phyloP scores from a whole-genome alignment of 2,888 invertebrate species.

The Terebella lapidaria region DNA sequence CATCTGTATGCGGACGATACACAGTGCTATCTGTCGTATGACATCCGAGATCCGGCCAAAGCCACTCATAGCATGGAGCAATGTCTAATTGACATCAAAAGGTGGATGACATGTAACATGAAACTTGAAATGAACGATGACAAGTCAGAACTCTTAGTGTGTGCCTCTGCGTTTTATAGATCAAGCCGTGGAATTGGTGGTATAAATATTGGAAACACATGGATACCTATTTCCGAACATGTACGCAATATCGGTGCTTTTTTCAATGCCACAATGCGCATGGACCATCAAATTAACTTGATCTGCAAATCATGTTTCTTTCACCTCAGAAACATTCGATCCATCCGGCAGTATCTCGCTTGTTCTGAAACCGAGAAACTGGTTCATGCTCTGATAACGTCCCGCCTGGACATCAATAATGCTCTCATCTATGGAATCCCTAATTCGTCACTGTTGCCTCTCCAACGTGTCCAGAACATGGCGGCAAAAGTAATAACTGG shows the following conservation, averaged over 20 bases:
- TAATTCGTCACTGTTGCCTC: too few species aligned
- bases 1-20: neutral
- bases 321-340: neutral
- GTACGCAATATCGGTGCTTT: too few species aligned
- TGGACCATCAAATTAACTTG: neutral
- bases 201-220: too few species aligned
- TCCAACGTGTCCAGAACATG: neutral
- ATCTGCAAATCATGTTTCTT: neutral
- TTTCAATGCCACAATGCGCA: too few species aligned
- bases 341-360: too few species aligned
- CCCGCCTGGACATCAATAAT: neutral
- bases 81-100: neutral
- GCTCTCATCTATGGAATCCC: neutral
- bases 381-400: neutral
- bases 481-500: neutral
- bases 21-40: neutral
- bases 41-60: neutral
- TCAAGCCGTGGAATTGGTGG: too few species aligned
- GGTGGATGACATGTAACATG: neutral
- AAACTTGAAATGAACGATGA: too few species aligned
- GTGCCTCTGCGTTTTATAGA: too few species aligned
- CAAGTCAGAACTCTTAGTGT: too few species aligned
- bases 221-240: too few species aligned
- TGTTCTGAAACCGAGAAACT: too few species aligned
- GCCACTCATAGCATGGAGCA: neutral